Evolutionary conservation across 2,888 invertebrate species (phyloP).

Genomic region (Folsomia manolachei): DNA sequence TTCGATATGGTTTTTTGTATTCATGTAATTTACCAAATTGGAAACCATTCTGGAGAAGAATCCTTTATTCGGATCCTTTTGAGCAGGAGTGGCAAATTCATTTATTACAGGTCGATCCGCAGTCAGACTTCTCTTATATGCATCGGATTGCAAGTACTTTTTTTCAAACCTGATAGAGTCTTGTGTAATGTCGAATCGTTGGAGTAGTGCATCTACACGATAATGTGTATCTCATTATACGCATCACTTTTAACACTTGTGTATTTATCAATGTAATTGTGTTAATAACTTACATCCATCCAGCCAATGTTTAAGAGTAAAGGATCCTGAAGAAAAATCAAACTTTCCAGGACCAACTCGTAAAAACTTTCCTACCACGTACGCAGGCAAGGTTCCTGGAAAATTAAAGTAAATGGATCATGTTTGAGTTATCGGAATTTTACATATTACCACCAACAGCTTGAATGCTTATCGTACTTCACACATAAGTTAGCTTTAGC

Average conservation of each 20-base stretch:
- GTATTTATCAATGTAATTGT: background rate
- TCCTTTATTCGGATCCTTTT: constrained; percentile 58
- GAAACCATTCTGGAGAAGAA: constrained; percentile 54
- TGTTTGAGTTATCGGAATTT: too few relatives aligned
- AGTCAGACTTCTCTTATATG: constrained; percentile 55
- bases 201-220: constrained; percentile 44
- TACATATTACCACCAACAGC: too few relatives aligned
- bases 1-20: background rate
- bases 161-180: constrained; percentile 52
- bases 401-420: too few relatives aligned
- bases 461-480: too few relatives aligned
- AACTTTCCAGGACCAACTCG: constrained; percentile 59
- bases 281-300: constrained; percentile 54
- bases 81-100: constrained; percentile 57
- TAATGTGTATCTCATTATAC: background rate
- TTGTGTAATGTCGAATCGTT: constrained; percentile 44
- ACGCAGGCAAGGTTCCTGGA: constrained; percentile 54
- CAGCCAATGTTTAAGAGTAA: constrained; percentile 57
- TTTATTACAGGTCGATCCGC: constrained; percentile 56
- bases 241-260: background rate
- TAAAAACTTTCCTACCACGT: constrained; percentile 55
- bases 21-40: constrained; percentile 42
- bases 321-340: constrained; percentile 50
- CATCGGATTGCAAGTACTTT: constrained; percentile 55
- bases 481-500: too few relatives aligned